Evolutionary conservation across 2,113 vertebrate genomes (phyloP).

Genomic region (Alces alces): DNA sequence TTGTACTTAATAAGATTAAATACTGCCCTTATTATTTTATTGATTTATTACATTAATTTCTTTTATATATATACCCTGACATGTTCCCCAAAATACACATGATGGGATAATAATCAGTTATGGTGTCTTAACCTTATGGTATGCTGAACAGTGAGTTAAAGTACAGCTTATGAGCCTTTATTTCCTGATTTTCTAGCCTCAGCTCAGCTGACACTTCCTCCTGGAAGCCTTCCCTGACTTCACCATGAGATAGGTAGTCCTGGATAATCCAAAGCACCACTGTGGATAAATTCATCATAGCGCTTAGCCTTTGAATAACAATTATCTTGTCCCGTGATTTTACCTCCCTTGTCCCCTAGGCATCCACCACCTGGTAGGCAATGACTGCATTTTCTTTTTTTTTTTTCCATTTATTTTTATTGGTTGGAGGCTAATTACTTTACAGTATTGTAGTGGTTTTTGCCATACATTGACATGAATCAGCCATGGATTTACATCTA

Average conservation of each 20-base stretch:
- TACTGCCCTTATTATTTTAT: slow-evolving; percentile 24
- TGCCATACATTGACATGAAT: too few species aligned
- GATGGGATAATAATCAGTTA: background rate
- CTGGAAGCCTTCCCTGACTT: background rate
- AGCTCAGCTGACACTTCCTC: background rate
- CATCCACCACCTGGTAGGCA: background rate
- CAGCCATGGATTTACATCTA: too few species aligned
- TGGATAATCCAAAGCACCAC: background rate
- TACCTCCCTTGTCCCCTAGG: background rate
- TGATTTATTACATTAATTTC: slow-evolving; percentile 44
- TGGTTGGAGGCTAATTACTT: too few species aligned
- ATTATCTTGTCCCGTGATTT: background rate
- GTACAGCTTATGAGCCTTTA: background rate
- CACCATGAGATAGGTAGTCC: background rate
- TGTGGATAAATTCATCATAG: background rate
- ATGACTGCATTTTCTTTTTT: background rate
- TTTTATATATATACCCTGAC: slow-evolving; percentile 20
- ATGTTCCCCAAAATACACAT: background rate
- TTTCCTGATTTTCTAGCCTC: background rate
- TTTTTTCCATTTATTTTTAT: too few species aligned
- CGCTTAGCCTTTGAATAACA: background rate
- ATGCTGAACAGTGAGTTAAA: background rate
- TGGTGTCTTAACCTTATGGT: background rate
- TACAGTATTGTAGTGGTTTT: too few species aligned
- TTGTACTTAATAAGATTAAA: slow-evolving; percentile 30